phyloP scores from a whole-genome alignment of 2,888 invertebrate species.

The Pammene aurita region DNA sequence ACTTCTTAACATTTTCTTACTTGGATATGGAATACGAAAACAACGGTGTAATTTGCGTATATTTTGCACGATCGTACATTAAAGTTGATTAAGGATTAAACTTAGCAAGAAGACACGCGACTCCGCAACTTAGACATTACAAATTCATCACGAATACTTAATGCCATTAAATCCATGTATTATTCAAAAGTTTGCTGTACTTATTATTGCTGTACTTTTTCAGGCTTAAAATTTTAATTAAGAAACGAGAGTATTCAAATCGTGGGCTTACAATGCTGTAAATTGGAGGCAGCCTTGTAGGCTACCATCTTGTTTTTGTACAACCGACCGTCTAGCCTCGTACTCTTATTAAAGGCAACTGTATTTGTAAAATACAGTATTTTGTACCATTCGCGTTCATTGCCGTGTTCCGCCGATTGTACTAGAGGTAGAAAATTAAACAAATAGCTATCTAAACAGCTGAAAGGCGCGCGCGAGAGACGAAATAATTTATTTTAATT shows the following conservation, averaged over 20 bases:
- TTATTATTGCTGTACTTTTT: conserved; percentile 38
- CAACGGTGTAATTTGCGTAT: not conserved
- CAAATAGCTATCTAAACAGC: conserved; percentile 37
- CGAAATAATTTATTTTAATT: conserved; percentile 41
- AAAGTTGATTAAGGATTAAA: conserved; percentile 18
- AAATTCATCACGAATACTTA: conserved; percentile 29
- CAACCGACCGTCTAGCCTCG: conserved; percentile 6
- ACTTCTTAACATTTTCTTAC: too few relatives aligned
- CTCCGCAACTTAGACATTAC: conserved; percentile 7
- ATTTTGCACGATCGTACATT: not conserved
- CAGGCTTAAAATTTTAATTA: conserved; percentile 39
- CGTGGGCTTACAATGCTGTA: conserved; percentile 32
- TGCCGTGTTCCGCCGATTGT: conserved; percentile 10
- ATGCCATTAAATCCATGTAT: conserved; percentile 33
- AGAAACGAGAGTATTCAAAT: conserved; percentile 37
- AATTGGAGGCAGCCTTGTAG: conserved; percentile 27
- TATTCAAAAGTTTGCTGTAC: conserved; percentile 34
- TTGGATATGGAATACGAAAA: not conserved
- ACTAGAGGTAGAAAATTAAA: conserved; percentile 35
- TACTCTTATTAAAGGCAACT: not conserved
- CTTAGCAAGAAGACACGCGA: not conserved
- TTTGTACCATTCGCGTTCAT: conserved; percentile 17
- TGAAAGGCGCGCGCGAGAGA: conserved; percentile 36
- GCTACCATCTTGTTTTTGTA: conserved; percentile 34
- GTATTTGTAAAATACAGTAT: not conserved